Evolutionary conservation across 2,113 vertebrate genomes (phyloP).

Genomic region (Clarias gariepinus): DNA sequence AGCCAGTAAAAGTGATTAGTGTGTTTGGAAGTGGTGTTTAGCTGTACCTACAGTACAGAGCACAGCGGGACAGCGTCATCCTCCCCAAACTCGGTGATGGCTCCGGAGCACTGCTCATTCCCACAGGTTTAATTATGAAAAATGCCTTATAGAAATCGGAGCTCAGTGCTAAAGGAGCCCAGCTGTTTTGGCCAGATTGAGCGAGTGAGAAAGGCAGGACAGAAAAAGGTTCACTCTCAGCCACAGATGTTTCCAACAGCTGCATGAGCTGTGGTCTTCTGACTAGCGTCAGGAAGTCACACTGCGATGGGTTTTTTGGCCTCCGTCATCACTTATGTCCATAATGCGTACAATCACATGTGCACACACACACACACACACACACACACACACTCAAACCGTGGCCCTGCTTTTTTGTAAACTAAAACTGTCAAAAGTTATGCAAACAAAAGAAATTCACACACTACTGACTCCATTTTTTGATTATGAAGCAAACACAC

Average conservation of each 20-base stretch:
- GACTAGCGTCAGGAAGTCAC: slow-evolving; percentile 50
- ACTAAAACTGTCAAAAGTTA: slow-evolving; percentile 18
- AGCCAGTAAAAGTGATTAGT: slow-evolving; percentile 9
- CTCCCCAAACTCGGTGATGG: slow-evolving; percentile 46
- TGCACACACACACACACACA: slow-evolving; percentile 40
- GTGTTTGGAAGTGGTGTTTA: slow-evolving; percentile 3
- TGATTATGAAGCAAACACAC: slow-evolving; percentile 23
- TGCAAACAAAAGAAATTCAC: slow-evolving; percentile 10
- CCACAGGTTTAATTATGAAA: slow-evolving; percentile 60
- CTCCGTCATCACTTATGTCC: slow-evolving; percentile 50
- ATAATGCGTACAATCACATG: slow-evolving; percentile 27
- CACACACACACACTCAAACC: slow-evolving; percentile 21
- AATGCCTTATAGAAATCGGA: slow-evolving; percentile 54
- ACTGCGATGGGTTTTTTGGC: slow-evolving; percentile 36
- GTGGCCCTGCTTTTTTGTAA: neutral
- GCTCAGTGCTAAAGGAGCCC: slow-evolving; percentile 44
- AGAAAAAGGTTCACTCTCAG: slow-evolving; percentile 40
- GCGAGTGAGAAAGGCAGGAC: slow-evolving; percentile 42
- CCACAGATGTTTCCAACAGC: slow-evolving; percentile 55
- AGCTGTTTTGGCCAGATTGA: slow-evolving; percentile 56
- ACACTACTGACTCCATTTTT: neutral
- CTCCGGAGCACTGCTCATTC: slow-evolving; percentile 43
- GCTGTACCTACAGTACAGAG: slow-evolving; percentile 35
- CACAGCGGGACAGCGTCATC: slow-evolving; percentile 47
- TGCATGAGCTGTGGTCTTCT: slow-evolving; percentile 43